These are phyloP conservation scores for Ferdinandea cuprea DNA, from an alignment of 2,888 invertebrate genomes.

Conservation along the genomic window DNA sequence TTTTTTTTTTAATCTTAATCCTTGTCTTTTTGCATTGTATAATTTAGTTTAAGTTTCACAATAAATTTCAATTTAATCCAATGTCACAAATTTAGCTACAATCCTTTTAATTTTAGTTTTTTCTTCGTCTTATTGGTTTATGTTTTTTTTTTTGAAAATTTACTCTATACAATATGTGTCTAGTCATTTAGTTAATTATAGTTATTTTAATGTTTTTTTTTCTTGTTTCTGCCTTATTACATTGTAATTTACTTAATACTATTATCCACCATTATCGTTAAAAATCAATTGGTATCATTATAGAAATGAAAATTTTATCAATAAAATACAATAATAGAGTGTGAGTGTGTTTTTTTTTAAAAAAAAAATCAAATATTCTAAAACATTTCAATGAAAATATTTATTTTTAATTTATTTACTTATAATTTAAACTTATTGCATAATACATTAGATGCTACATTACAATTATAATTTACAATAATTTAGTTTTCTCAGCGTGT, in stretches of 20 bases:
- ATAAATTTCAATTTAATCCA: constrained; percentile 56
- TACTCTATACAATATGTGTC: constrained; percentile 61
- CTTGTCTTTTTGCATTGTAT: constrained; percentile 61
- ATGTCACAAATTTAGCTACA: constrained; percentile 49
- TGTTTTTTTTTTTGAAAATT: constrained; percentile 23
- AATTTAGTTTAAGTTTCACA: constrained; percentile 69
- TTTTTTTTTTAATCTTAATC: constrained; percentile 34
- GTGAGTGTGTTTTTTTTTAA: constrained; percentile 9
- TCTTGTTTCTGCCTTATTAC: constrained; percentile 20
- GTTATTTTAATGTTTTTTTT: constrained; percentile 12
- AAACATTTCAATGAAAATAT: constrained; percentile 36
- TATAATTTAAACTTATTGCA: constrained; percentile 41
- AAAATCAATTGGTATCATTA: constrained; percentile 45
- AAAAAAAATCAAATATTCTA: constrained; percentile 33
- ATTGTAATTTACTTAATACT: constrained; percentile 56
- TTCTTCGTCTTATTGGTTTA: no score
- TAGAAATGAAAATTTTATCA: constrained; percentile 1
- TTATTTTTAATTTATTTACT: constrained; percentile 19
- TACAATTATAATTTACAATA: constrained; percentile 61
- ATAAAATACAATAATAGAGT: not conserved
- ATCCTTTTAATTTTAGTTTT: constrained; percentile 28
- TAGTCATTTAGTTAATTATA: constrained; percentile 31
- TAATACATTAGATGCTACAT: constrained; percentile 51
- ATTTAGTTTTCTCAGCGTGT: constrained; percentile 16
- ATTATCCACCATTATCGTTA: constrained; percentile 69